Conservation (phyloP, 1,140 invertebrate genomes). For the Gryllus bimaculatus region DNA sequence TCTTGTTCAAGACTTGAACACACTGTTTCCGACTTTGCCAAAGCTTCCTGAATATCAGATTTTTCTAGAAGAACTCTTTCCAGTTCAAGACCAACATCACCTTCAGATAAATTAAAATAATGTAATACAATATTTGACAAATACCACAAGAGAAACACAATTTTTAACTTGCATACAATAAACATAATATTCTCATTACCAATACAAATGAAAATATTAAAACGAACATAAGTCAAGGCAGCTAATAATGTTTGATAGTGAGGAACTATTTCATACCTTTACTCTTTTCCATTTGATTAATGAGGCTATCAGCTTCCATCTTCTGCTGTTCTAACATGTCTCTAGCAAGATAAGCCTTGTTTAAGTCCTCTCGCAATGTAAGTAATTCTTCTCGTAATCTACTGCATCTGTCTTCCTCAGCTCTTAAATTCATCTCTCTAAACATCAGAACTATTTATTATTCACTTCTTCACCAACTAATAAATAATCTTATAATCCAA, state of each 20-base stretch:
- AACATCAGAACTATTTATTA: too few relatives aligned
- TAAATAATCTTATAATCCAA: too few relatives aligned
- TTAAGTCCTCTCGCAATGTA: conserved; percentile 61
- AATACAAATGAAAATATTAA: background rate
- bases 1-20: conserved; percentile 56
- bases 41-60: conserved; percentile 59
- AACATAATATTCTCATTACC: background rate
- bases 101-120: conserved; percentile 30
- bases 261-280: conserved; percentile 42
- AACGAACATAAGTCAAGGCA: background rate
- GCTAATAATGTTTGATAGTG: background rate
- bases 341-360: conserved; percentile 54
- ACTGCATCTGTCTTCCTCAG: conserved; percentile 66
- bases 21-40: conserved; percentile 57
- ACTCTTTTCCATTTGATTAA: conserved; percentile 63
- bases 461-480: too few relatives aligned
- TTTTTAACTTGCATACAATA: background rate
- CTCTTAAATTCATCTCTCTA: conserved; percentile 42
- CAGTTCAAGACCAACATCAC: conserved; percentile 63
- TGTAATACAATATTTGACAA: too few relatives aligned
- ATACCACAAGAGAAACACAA: too few relatives aligned
- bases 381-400: conserved; percentile 64
- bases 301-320: conserved; percentile 57
- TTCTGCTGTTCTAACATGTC: conserved; percentile 74
- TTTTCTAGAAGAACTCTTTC: conserved; percentile 59